A percentile compares a stretch with the other conserved stretches of the same genome.
phyloP scores from a whole-genome alignment of 2,797 vertebrate genomes.

The Knipowitschia caucasica region DNA sequence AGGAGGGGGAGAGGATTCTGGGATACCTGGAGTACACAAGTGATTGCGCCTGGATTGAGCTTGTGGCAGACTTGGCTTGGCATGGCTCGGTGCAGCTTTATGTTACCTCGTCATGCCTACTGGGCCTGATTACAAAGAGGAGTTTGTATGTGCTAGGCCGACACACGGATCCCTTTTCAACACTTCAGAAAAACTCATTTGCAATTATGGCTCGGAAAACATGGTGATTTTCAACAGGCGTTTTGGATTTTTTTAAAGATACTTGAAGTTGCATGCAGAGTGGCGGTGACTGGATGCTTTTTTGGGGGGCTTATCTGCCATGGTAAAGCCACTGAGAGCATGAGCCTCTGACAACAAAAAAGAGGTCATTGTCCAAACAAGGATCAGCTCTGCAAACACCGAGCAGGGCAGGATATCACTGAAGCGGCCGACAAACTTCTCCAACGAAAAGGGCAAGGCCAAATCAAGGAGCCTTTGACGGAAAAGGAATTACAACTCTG shows the following conservation, averaged over 20 bases:
- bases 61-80: constrained; percentile 60
- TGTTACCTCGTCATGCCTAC: constrained; percentile 85
- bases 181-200: constrained; percentile 80
- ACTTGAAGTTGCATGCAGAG: constrained; percentile 68
- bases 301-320: constrained; percentile 80
- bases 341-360: constrained; percentile 84
- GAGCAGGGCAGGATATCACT: constrained; percentile 76
- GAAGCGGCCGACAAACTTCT: constrained; percentile 74
- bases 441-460: constrained; percentile 62
- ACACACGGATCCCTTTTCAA: constrained; percentile 78
- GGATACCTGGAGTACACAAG: constrained; percentile 72
- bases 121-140: constrained; percentile 76
- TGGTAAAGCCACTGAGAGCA: constrained; percentile 86
- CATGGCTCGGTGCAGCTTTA: constrained; percentile 75
- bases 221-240: constrained; percentile 70
- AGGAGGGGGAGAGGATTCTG: constrained; percentile 65
- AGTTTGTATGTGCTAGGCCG: constrained; percentile 70
- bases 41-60: constrained; percentile 74
- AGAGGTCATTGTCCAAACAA: constrained; percentile 80
- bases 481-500: constrained; percentile 82
- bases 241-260: constrained; percentile 72
- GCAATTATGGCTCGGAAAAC: constrained; percentile 80
- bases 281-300: constrained; percentile 70
- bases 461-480: constrained; percentile 76
- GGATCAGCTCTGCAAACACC: constrained; percentile 83